phyloP scores from a whole-genome alignment of 2,797 vertebrate genomes.

The Anniella stebbinsi region DNA sequence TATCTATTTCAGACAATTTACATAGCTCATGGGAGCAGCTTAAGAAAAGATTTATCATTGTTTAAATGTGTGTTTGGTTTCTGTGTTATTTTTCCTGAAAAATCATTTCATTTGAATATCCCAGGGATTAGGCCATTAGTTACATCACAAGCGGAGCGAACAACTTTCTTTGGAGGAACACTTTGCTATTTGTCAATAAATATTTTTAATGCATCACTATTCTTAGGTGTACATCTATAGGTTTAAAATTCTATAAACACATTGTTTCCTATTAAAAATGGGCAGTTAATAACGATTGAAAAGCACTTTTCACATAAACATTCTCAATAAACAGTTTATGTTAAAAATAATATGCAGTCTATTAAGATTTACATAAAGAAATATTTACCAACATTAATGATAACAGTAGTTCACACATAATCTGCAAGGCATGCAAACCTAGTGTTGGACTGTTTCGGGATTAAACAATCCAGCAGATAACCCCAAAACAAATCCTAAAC shows the following conservation, averaged over 20 bases:
- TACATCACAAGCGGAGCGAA: neutral
- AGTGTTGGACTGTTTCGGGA: too few relatives aligned
- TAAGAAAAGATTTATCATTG: neutral
- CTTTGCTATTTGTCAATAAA: neutral
- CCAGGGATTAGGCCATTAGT: neutral
- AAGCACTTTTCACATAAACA: constrained; percentile 1
- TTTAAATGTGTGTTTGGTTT: neutral
- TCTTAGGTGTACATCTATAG: neutral
- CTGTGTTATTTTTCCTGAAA: neutral
- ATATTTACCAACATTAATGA: neutral
- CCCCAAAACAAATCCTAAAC: too few relatives aligned
- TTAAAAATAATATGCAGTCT: neutral
- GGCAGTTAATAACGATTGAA: neutral
- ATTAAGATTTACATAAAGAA: neutral
- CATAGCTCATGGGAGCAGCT: neutral
- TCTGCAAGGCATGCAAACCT: too few relatives aligned
- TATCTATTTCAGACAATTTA: neutral
- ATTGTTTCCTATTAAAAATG: neutral
- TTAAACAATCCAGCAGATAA: too few relatives aligned
- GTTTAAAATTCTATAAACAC: neutral
- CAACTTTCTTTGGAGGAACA: neutral
- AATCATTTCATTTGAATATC: neutral
- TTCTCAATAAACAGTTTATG: neutral
- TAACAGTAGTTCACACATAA: too few relatives aligned
- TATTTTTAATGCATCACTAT: neutral